Base-by-base conservation (phyloP, 2,113 vertebrate genomes). In the Rynchops niger region DNA sequence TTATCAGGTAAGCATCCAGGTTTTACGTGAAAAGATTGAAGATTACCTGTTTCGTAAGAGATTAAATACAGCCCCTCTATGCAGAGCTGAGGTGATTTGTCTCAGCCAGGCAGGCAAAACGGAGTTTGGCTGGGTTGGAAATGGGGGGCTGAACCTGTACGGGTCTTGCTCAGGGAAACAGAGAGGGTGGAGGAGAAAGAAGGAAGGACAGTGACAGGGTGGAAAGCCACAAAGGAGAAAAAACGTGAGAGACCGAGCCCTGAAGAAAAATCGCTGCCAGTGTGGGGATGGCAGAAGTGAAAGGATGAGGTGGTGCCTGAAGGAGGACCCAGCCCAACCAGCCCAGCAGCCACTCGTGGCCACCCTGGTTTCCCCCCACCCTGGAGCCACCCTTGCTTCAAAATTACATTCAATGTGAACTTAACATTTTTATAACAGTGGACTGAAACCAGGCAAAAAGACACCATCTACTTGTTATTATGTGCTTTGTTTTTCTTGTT, bases 231-330 rank as follows among this genome's bases (percentile, higher is more conserved):
- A 43, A 34, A 43, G 27, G 3, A 56, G 5, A 36, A 76, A 70
- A 58, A 18, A 0, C 1, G 1, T 29, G 32, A 72, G 43, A 50
- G 9, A 47, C 11, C 1, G 3, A 66, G 9, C 5, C 9, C 20
- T 1, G 2, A 32, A 52, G 3, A 23, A 43, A 42, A 78, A 15
- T 15, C 52, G 16, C 13, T 82, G 26, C 12, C 36, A 7, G 14
- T n/a, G 36, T 18, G 15, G 62, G 6, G 20, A 20, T 4, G 16
- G 19, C 40, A 73, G 16, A 59, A 42, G 26, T 19, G 11, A 27
- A 73, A 78, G 29, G 15, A 11, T 92, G 59, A 65, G 20, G 10
- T 43, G 4, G 14, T 53, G 21, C 23, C 21, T 40, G 11, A 12
- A 18, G 29, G 17, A 66, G 11, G 7, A n/a, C 19, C 7, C 29